A percentile compares a stretch with the other conserved stretches of the same genome.
Conservation (phyloP, 2,113 vertebrate genomes). For the Melanerpes formicivorus region DNA sequence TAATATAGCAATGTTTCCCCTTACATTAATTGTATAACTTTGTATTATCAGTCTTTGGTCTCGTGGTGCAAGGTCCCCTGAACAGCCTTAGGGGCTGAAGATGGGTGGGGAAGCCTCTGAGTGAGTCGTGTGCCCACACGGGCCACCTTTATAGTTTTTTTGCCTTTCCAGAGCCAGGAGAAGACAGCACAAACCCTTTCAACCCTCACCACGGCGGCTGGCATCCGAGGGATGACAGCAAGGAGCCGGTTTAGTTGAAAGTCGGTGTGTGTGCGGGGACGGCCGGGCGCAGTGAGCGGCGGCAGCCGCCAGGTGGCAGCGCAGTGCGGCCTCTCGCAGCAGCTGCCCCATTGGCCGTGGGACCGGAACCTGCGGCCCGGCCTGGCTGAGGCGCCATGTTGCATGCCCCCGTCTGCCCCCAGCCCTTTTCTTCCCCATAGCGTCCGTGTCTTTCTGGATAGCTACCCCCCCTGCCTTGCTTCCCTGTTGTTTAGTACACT, state of each 20-base stretch:
- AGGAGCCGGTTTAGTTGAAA: not conserved
- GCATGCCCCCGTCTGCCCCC: accelerated
- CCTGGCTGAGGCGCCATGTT: slow-evolving; percentile 16
- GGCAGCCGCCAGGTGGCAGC: slow-evolving; percentile 54
- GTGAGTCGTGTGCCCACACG: accelerated
- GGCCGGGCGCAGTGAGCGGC: not conserved
- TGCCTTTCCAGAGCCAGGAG: not conserved
- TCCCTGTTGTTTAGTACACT: not conserved
- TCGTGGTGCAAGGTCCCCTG: accelerated
- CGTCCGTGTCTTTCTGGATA: accelerated
- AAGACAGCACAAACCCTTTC: not conserved
- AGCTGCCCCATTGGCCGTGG: not conserved
- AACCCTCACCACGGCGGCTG: not conserved
- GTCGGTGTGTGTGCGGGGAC: not conserved
- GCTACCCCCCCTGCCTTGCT: not conserved
- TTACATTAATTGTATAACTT: not conserved
- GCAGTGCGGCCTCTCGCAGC: not conserved
- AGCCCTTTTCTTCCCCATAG: accelerated
- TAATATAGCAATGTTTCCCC: not conserved
- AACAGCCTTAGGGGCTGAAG: not conserved
- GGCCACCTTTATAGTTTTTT: not conserved
- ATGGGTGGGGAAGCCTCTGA: accelerated
- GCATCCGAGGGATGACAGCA: not conserved
- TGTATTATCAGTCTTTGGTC: not conserved
- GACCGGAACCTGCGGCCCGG: not conserved